phyloP scores from a whole-genome alignment of 2,113 vertebrate genomes.

The Aptenodytes forsteri region DNA sequence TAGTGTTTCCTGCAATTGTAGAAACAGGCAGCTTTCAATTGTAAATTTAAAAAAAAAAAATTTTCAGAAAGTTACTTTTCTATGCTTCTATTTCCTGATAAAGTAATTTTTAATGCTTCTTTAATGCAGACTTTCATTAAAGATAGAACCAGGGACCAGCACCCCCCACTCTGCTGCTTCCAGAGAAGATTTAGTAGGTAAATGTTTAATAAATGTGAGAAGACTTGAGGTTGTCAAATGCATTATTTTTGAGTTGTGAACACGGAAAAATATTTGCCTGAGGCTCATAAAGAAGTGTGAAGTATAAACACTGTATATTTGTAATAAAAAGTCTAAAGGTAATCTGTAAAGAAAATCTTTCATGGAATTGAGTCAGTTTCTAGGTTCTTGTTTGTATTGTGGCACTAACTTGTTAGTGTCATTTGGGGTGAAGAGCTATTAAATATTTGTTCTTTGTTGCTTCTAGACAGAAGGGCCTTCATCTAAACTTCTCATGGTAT shows the following conservation, averaged over 20 bases:
- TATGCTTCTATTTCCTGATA: background rate
- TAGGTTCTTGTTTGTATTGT: slow-evolving; percentile 37
- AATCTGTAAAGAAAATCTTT: background rate
- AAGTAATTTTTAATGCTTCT: slow-evolving; percentile 49
- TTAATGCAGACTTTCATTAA: slow-evolving; percentile 89
- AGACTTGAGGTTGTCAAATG: background rate
- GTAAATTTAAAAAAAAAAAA: background rate
- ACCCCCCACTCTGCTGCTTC: slow-evolving; percentile 91
- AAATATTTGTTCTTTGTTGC: slow-evolving; percentile 28
- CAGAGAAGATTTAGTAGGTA: slow-evolving; percentile 93
- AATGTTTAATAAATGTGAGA: slow-evolving; percentile 42
- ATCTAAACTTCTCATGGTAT: background rate
- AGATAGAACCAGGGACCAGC: slow-evolving; percentile 95
- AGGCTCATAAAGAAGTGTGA: slow-evolving; percentile 25
- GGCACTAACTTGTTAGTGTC: background rate
- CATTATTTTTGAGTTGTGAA: slow-evolving; percentile 42
- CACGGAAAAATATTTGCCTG: background rate
- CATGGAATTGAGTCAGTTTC: background rate
- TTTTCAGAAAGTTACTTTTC: background rate
- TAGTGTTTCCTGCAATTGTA: background rate
- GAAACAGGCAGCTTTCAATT: background rate
- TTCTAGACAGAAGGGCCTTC: slow-evolving; percentile 34
- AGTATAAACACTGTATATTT: slow-evolving; percentile 3
- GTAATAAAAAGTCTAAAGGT: slow-evolving; percentile 17
- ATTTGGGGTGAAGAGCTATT: slow-evolving; percentile 15